Evolutionary conservation across 2,113 vertebrate genomes (phyloP), one percentile per base, ranked within the genome.

Genomic region (Gymnorhina tibicen): DNA sequence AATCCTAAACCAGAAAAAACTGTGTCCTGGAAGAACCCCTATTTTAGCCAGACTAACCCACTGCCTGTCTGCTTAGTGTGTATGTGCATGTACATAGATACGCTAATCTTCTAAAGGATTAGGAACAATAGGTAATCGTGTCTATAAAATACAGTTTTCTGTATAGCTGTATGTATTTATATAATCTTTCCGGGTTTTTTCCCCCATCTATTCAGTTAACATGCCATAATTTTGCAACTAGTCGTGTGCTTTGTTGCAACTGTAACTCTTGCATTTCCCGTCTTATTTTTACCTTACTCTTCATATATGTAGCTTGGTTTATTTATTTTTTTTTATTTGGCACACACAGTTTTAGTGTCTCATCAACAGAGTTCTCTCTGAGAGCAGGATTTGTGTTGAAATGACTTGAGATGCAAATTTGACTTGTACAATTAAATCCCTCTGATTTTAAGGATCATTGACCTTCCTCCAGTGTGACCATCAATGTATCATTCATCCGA

Each of bases 101-200:
- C 24, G 53, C 37, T 76, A 22, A 79, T 75, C 27, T 76, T 82
- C 39, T 60, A 6, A 67, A 82, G 37, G 8, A 49, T 37, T 42
- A 47, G 35, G 28, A 63, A 49, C 66, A 63, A 4, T 4, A 47
- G 16, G 3, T 56, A 32, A 28, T 46, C 49, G 3, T 69, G 4
- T n/a, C 6, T 35, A 15, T 26, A 32, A 49, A 68, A 76, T 19
- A 11, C 0, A 35, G 3, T 63, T 82, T 74, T 75, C 7, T 85
- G 7, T 68, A 10, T 44, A 59, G 6, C 22, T 72, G 13, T 32
- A 13, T 75, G 15, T 53, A 32, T 60, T 64, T 60, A 20, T 52
- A 3, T 60, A 28, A 26, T 47, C 42, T 69, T 47, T 50, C 28
- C 28, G 12, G 3, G 0, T 0, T 22, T 32, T 19, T 4, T 0